Conservation (phyloP, 53 echinoderm and acorn worm species). For the Holothuria scabra region DNA sequence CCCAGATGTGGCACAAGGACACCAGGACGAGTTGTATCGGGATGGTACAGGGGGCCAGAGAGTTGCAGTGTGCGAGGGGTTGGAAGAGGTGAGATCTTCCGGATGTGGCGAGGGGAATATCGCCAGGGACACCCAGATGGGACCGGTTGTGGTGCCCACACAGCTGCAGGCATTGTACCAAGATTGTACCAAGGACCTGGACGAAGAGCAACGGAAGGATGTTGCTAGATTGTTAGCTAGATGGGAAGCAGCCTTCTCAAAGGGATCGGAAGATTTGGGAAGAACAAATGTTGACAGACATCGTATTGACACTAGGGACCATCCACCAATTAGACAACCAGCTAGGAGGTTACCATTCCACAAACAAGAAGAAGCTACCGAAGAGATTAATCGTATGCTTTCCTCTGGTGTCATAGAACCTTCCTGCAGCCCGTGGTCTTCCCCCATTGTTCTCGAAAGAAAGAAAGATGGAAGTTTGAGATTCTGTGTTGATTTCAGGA, state of each 20-base stretch:
- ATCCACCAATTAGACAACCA: slow-evolving; percentile 26
- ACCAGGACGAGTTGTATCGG: no score
- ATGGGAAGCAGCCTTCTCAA: slow-evolving; percentile 19
- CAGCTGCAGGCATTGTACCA: slow-evolving; percentile 16
- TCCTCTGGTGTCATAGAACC: slow-evolving; percentile 35
- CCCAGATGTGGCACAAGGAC: no score
- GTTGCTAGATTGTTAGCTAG: background rate
- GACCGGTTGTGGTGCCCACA: background rate
- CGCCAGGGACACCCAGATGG: no score
- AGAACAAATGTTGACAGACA: slow-evolving; percentile 35
- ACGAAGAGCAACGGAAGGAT: slow-evolving; percentile 1
- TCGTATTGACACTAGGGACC: slow-evolving; percentile 35
- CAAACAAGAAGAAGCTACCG: slow-evolving; percentile 41
- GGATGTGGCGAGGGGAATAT: no score
- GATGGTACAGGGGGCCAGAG: no score
- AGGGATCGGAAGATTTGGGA: slow-evolving; percentile 26
- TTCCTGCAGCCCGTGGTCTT: slow-evolving; percentile 41
- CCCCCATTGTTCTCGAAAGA: slow-evolving; percentile 39
- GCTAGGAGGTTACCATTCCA: slow-evolving; percentile 45
- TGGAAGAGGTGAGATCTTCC: no score
- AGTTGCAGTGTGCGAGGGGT: no score
- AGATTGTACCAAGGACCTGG: background rate
- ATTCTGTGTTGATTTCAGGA: slow-evolving; percentile 45
- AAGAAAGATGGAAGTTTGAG: slow-evolving; percentile 46
- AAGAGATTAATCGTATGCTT: slow-evolving; percentile 33